Conservation (phyloP, 1,140 invertebrate genomes). For the Meloidogyne exigua region DNA sequence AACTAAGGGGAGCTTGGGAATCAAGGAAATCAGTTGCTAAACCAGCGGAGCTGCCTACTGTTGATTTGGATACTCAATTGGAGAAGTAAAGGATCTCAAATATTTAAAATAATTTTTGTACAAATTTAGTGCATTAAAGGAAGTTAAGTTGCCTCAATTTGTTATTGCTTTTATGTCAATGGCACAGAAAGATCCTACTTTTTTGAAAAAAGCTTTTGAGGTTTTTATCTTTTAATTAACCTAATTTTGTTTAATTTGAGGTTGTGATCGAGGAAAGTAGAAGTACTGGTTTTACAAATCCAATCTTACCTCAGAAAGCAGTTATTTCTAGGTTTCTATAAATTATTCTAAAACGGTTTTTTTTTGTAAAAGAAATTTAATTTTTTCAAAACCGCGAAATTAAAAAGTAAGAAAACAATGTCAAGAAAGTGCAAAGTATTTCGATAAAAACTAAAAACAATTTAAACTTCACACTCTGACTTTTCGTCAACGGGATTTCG, state of each 20-base stretch:
- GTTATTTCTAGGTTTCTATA: not conserved
- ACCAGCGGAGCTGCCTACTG: constrained; percentile 35
- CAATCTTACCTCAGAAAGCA: constrained; percentile 32
- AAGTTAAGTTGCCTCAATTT: constrained; percentile 23
- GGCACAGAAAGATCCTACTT: constrained; percentile 37
- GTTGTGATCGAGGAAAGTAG: constrained; percentile 40
- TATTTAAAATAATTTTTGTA: not conserved
- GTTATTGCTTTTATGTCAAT: constrained; percentile 34
- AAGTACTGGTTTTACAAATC: constrained; percentile 42
- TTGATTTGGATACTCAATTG: constrained; percentile 40
- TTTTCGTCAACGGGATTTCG: no score
- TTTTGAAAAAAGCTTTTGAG: constrained; percentile 39
- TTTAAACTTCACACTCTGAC: no score
- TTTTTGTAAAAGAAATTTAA: no score
- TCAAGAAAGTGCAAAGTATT: no score
- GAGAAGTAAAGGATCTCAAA: not conserved
- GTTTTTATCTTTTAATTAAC: constrained; percentile 2
- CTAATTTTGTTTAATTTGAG: constrained; percentile 28
- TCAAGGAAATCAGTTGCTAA: constrained; percentile 26
- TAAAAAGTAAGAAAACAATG: no score
- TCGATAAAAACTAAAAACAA: no score
- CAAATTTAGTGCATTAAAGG: not conserved
- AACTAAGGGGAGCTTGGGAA: constrained; percentile 17
- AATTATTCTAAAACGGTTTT: not conserved
- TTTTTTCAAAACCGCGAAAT: no score